Conservation (phyloP, 1,140 invertebrate species). For the Drosophila nasuta region DNA sequence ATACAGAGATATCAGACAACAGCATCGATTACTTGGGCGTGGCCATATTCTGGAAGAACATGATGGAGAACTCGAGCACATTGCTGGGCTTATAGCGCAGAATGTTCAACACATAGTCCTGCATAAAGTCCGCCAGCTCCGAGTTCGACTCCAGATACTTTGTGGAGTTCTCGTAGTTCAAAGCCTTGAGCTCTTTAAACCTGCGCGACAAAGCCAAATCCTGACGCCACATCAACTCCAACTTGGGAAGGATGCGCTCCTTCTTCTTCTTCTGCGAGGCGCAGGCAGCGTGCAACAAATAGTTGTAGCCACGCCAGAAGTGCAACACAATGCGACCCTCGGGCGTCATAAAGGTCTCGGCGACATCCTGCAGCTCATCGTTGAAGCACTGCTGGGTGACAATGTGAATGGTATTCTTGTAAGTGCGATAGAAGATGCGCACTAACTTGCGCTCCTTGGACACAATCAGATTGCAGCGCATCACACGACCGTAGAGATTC, state of each 20-base stretch:
- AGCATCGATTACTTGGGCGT: background rate
- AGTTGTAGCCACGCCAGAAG: constrained; percentile 73
- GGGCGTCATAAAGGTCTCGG: constrained; percentile 71
- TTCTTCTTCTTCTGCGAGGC: constrained; percentile 48
- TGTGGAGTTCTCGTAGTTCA: constrained; percentile 71
- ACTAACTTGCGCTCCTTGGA: constrained; percentile 74
- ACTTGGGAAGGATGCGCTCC: constrained; percentile 44
- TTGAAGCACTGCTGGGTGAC: constrained; percentile 77
- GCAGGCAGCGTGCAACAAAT: constrained; percentile 69
- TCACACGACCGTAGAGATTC: constrained; percentile 70
- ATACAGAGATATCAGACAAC: background rate
- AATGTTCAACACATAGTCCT: constrained; percentile 73
- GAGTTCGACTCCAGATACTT: constrained; percentile 59
- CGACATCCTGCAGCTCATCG: constrained; percentile 71
- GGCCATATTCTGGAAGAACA: constrained; percentile 76
- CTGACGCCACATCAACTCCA: constrained; percentile 77
- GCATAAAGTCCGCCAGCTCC: constrained; percentile 67
- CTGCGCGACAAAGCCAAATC: constrained; percentile 41
- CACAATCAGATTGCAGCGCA: constrained; percentile 67
- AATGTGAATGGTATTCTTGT: constrained; percentile 60
- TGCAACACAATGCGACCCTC: constrained; percentile 69
- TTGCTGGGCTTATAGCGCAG: constrained; percentile 75
- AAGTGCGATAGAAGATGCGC: constrained; percentile 74
- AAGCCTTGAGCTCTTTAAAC: constrained; percentile 54
- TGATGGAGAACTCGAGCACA: constrained; percentile 74